Base-by-base conservation (phyloP, 1,140 invertebrate species). In the Temnothorax longispinosus region DNA sequence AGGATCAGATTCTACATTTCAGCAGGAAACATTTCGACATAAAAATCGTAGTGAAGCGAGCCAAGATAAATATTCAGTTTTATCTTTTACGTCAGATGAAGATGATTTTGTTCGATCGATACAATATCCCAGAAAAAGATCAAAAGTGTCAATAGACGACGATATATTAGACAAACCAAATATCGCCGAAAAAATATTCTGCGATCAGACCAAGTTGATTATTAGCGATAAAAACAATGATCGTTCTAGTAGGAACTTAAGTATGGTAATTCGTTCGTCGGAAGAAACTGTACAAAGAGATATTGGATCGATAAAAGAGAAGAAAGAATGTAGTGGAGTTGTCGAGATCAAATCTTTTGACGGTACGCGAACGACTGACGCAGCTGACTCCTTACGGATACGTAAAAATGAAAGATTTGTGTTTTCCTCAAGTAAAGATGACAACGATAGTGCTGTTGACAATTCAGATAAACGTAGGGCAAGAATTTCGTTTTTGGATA, bases 61-160 rank as follows among this genome's bases (percentile, higher is more conserved):
- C 5, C 65, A 10, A 47, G 5, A 8, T 58, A 84, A 75, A 7
- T 27, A 15, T 60, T 75, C 54, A 35, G 3, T 75, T 74, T 84
- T 75, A 62, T 38, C 1, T 60, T 74, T 41, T 11, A 71, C 15
- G 8, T 84, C 80, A 4, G 80, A 84, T 5, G 80, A 84, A 38
- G 54, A 74, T 35, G 69, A 75, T 84, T 75, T 84, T 35, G 41
- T 50, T 50, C 11, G 10, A 50, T 60, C 44, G 7, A 50, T 84
- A 50, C 54, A 58, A 72, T 21, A 13, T 60, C 15, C 67, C 4
- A 21, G 27, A 27, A 84, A 84, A 62, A 74, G 5, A 8, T 74
- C 4, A 35, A 82, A 74, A 82, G 35, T 47, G 2, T 67, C 62
- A 18, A 27, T 0, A 54, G 5, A 80, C 15, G 44, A 38, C 27